A percentile compares a stretch with the other conserved stretches of the same genome.
These are phyloP conservation scores for Pecten maximus DNA, from an alignment of 2,888 invertebrate genomes.

Conservation along the genomic window DNA sequence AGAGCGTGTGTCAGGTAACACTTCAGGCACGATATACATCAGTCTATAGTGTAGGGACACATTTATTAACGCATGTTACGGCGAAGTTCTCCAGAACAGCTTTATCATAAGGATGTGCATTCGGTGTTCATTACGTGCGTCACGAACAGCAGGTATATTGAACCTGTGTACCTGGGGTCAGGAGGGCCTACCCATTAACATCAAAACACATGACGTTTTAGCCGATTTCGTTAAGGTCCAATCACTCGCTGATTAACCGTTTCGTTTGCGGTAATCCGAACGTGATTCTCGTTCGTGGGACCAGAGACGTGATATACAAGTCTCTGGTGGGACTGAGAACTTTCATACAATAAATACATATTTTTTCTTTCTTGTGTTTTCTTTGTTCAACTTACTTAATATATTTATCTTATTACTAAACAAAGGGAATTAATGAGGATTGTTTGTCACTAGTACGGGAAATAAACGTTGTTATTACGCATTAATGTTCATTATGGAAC, in stretches of 20 bases:
- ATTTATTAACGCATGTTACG: background rate
- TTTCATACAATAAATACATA: too few relatives aligned
- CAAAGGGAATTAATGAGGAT: background rate
- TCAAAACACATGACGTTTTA: background rate
- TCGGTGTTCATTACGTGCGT: background rate
- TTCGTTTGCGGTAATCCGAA: background rate
- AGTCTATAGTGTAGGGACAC: background rate
- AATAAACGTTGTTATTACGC: background rate
- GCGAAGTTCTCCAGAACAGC: background rate
- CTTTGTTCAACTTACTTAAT: background rate
- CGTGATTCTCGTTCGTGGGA: background rate
- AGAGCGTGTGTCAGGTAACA: background rate
- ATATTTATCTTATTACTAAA: background rate
- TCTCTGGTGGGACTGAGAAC: background rate
- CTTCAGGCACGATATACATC: background rate
- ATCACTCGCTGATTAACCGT: background rate
- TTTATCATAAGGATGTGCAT: background rate
- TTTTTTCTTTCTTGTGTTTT: background rate
- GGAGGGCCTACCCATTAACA: background rate
- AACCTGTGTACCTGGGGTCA: background rate
- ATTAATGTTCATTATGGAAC: background rate
- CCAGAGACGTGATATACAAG: too few relatives aligned
- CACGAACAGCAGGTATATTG: conserved; percentile 7
- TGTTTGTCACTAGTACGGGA: background rate
- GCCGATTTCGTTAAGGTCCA: background rate